Base-by-base conservation (phyloP, 2,888 invertebrate species). In the Agrenia bidenticulata region DNA sequence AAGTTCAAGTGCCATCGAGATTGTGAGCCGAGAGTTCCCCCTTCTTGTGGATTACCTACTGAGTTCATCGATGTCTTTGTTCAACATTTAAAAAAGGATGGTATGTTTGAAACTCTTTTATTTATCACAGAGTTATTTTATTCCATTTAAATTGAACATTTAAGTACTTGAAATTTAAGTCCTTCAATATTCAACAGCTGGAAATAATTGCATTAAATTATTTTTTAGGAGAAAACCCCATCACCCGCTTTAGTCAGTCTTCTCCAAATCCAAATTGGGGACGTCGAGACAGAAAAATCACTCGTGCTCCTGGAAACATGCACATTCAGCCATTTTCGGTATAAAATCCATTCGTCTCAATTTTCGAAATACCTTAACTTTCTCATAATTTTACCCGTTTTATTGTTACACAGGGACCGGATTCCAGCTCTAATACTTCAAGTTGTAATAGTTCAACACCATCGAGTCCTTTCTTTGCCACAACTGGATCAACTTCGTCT, bases 391-490 rank as follows among this genome's bases (percentile, higher is more conserved):
- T n/a, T n/a, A n/a, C n/a, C 23, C 19, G 17, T 9, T 26, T 26
- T 5, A 11, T 9, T 45, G n/a, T 49, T 60, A 7, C n/a, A 21
- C 51, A 74, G 74, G 84, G 87, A 57, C 89, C 88, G 24, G 93
- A 94, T 81, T 92, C 92, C 73, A 92, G 93, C 80, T 94, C 94
- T 49, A 94, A 91, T 79, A 92, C 94, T 62, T 95, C 95, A 62
- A 95, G 94, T 80, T 95, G 94, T 83, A 95, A 94, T 82, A 94
- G 94, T 80, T 95, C 95, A 64, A 93, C 94, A 69, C 95, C 96
- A 70, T 95, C 95, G 76, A 94, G 94, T 79, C 96, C 97, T 57
- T 94, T 94, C 53, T 77, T 88, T 77, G 76, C 77, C 63, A 73
- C 77, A 54, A 76, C 77, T 19, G 66, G 82, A 84, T 78, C 85